Base-by-base conservation (phyloP, 53 echinoderm and acorn worm genomes). In the Luidia sarsii region DNA sequence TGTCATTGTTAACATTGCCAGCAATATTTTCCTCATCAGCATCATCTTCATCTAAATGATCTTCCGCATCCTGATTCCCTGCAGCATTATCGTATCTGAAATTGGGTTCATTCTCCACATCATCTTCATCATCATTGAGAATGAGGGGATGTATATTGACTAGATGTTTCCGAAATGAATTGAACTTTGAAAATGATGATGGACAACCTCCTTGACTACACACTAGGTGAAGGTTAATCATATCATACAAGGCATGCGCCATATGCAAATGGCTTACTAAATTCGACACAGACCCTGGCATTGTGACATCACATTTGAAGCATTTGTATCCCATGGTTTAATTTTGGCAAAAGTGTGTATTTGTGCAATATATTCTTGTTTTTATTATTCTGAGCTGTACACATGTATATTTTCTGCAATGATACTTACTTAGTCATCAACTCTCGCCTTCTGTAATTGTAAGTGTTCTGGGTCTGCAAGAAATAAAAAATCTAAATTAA, bases 141-240 rank as follows among this genome's bases (percentile, higher is more conserved):
- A 0, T 43, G 1, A 10, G 45, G 37, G 46, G 21, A 48, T 67
- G 68, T 23, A 46, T 35, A 9, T 46, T 46, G 27, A n/a, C 37
- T 2, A 67, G 19, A 46, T 67, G 68, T 28, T 67, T 67, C 8
- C 68, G 22, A 46, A 48, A 48, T 18, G 68, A 67, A 67, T 48
- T 67, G 68, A 67, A 67, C 2, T 35, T 14, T 20, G 46, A 28
- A 39, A 67, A 46, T 7, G 68, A 43, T 67, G 68, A 67, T 14
- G 14, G 68, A 24, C 68, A 67, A 36, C 27, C 68, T 21, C 68
- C 68, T 67, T 67, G 68, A 48, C 45, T 37, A 67, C 68, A 67
- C 19, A 67, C 48, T 67, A 27, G 37, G 11, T 67, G 21, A 5
- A 67, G 37, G 22, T 67, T 25, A 0, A 36, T 67, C 68, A 67